Conservation (phyloP, 1,140 invertebrate genomes). For the Sarcophaga bullata region DNA sequence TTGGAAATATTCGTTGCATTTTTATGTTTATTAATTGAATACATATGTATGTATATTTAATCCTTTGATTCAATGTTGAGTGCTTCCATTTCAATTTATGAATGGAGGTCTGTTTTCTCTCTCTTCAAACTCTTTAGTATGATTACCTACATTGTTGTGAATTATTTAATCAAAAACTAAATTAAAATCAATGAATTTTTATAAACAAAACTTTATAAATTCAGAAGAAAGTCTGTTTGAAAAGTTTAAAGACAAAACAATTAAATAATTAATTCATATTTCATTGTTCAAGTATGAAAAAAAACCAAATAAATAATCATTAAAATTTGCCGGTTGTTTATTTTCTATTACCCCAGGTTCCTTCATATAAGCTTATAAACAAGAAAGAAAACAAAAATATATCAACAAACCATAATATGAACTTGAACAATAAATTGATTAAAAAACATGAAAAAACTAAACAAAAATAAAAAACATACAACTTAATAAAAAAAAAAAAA, state of each 20-base stretch:
- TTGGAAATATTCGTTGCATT: too few species aligned
- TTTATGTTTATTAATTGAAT: too few species aligned
- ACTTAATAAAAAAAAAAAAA: not conserved
- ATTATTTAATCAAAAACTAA: too few species aligned
- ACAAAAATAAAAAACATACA: not conserved
- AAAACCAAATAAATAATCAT: not conserved
- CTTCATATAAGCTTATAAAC: not conserved
- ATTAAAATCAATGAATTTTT: not conserved
- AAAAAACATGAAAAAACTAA: not conserved
- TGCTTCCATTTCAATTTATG: too few species aligned
- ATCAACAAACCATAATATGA: not conserved
- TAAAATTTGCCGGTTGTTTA: constrained; percentile 24
- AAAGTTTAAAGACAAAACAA: not conserved
- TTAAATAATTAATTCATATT: not conserved
- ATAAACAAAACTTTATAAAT: not conserved
- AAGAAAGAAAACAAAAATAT: not conserved
- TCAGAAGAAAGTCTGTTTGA: not conserved
- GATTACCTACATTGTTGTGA: too few species aligned
- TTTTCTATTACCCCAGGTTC: not conserved
- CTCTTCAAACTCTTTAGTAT: too few species aligned
- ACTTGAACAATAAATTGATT: not conserved
- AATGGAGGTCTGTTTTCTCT: too few species aligned
- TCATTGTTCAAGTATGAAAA: not conserved
- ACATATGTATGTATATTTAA: too few species aligned
- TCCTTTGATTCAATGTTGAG: too few species aligned